Percentiles rank a stretch among this genome's conserved stretches.
Conservation (phyloP, 2,113 vertebrate species). For the Spermophilus dauricus region DNA sequence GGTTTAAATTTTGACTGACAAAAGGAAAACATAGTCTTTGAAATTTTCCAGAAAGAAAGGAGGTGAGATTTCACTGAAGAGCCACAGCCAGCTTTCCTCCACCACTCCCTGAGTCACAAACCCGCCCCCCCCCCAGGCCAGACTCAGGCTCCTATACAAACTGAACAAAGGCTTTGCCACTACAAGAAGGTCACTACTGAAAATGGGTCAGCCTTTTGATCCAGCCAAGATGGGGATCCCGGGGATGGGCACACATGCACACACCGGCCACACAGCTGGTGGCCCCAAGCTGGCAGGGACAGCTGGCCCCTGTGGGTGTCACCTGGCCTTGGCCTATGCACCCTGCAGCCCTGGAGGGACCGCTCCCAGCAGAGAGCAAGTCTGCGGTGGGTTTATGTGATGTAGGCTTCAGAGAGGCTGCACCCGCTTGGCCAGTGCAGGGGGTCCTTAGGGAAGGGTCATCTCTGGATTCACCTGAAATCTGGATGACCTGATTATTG, state of each 20-base stretch:
- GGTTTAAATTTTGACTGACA: background rate
- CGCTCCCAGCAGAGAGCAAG: no score
- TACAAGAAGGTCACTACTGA: background rate
- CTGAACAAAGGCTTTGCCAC: background rate
- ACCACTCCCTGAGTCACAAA: no score
- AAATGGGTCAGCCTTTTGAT: constrained; percentile 79
- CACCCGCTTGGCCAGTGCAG: no score
- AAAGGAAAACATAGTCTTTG: background rate
- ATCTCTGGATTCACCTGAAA: background rate
- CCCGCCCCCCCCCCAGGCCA: accelerated
- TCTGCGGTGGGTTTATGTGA: accelerated
- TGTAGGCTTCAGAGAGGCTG: accelerated
- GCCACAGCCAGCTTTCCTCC: background rate
- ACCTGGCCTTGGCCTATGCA: background rate
- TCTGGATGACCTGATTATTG: background rate
- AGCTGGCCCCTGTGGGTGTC: background rate
- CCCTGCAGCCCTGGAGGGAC: background rate
- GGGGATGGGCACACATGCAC: background rate
- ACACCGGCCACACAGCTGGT: background rate
- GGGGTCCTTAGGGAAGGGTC: background rate
- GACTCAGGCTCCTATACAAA: background rate
- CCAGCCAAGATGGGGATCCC: background rate
- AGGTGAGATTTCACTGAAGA: background rate
- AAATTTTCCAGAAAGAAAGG: constrained; percentile 49
- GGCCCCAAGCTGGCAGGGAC: background rate